Evolutionary conservation across 1,140 invertebrate species (phyloP).

Genomic region (Diprion similis): DNA sequence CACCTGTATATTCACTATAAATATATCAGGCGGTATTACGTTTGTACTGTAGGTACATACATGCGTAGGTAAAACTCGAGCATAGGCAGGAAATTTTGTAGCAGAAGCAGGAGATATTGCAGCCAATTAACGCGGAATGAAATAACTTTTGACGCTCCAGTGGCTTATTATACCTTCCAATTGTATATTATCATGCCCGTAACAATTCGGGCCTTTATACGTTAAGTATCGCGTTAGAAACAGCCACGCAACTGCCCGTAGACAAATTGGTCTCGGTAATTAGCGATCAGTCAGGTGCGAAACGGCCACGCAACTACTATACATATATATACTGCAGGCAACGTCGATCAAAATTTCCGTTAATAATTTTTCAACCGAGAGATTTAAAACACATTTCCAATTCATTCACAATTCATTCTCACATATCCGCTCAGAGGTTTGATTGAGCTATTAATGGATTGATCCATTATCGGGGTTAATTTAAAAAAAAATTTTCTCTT

Average conservation of each 20-base stretch:
- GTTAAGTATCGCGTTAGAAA: not conserved
- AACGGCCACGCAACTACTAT: not conserved
- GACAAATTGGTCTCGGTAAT: constrained; percentile 7
- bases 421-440: not conserved
- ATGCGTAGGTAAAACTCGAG: not conserved
- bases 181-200: not conserved
- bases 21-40: too few species aligned
- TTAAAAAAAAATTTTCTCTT: too few species aligned
- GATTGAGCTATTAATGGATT: too few species aligned
- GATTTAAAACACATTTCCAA: not conserved
- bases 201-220: not conserved
- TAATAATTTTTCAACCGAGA: not conserved
- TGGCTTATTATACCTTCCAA: too few species aligned
- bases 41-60: not conserved
- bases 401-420: not conserved
- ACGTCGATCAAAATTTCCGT: not conserved
- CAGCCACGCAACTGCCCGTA: not conserved
- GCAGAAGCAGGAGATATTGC: not conserved
- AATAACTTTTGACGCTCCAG: too few species aligned
- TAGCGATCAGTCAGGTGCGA: constrained; percentile 1
- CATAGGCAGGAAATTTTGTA: not conserved
- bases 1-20: too few species aligned
- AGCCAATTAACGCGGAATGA: not conserved
- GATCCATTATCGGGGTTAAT: too few species aligned
- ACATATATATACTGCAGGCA: not conserved